phyloP scores from a whole-genome alignment of 2,888 invertebrate genomes.

The Cetonia aurata region DNA sequence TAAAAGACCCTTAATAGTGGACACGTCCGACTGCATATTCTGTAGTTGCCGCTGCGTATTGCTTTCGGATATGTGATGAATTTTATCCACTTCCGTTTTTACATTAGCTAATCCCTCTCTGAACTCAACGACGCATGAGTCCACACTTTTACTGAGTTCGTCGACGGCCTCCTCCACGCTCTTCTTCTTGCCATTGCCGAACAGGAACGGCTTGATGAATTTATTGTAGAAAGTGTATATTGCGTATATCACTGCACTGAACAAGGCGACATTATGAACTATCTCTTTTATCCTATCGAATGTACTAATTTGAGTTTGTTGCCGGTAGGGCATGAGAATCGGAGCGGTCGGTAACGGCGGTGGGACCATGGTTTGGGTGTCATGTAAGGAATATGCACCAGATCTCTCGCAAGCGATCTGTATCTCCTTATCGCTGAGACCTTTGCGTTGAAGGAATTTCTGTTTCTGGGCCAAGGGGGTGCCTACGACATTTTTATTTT shows the following conservation, averaged over 20 bases:
- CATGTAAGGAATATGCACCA: slow-evolving; percentile 63
- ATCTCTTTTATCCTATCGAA: slow-evolving; percentile 75
- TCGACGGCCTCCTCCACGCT: slow-evolving; percentile 76
- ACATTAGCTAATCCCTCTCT: slow-evolving; percentile 76
- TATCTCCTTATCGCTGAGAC: slow-evolving; percentile 81
- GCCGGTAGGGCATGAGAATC: slow-evolving; percentile 48
- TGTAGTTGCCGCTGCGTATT: slow-evolving; percentile 73
- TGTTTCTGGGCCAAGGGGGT: slow-evolving; percentile 84
- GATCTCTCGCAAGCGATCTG: slow-evolving; percentile 80
- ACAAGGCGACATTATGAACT: slow-evolving; percentile 78
- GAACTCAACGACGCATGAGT: slow-evolving; percentile 71
- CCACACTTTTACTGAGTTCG: slow-evolving; percentile 77
- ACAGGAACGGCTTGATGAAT: slow-evolving; percentile 76
- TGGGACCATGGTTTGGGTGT: slow-evolving; percentile 53
- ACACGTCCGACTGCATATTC: slow-evolving; percentile 77
- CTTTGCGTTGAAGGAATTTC: slow-evolving; percentile 82
- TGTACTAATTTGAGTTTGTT: slow-evolving; percentile 62
- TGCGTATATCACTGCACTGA: slow-evolving; percentile 83
- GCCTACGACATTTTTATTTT: slow-evolving; percentile 85
- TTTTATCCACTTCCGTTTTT: slow-evolving; percentile 74
- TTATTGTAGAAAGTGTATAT: slow-evolving; percentile 85
- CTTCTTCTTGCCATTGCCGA: slow-evolving; percentile 76
- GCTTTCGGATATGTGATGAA: slow-evolving; percentile 64
- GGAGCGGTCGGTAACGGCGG: slow-evolving; percentile 55
- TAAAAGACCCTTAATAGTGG: slow-evolving; percentile 80